Conservation (phyloP, 2,797 vertebrate species). For the Ctenopoma multispine region DNA sequence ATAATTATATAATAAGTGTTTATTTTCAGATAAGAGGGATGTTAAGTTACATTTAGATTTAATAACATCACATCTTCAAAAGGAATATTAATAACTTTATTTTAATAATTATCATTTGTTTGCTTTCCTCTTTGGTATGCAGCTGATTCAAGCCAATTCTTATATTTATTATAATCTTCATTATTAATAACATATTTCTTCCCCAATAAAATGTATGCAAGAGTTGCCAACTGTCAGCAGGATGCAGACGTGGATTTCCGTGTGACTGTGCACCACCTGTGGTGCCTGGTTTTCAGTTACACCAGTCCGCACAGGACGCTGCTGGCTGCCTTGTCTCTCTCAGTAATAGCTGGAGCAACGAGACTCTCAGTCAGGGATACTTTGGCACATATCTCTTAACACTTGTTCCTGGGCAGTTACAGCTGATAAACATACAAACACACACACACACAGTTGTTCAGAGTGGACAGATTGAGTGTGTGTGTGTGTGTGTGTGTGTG, state of each 20-base stretch:
- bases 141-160: not conserved
- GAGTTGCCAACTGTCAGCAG: slow-evolving; percentile 23
- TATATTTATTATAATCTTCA: not conserved
- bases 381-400: slow-evolving; percentile 52
- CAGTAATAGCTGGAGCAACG: slow-evolving; percentile 39
- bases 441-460: slow-evolving; percentile 3
- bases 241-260: slow-evolving; percentile 26
- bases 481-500: slow-evolving; percentile 22
- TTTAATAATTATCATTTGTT: not conserved
- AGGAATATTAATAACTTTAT: not conserved
- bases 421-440: slow-evolving; percentile 25
- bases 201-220: not conserved
- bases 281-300: slow-evolving; percentile 51
- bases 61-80: not conserved
- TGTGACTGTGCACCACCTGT: slow-evolving; percentile 26
- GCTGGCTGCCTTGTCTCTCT: slow-evolving; percentile 32
- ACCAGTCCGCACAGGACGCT: slow-evolving; percentile 49
- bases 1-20: not conserved
- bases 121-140: not conserved
- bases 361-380: slow-evolving; percentile 43
- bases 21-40: not conserved
- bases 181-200: not conserved
- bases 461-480: not conserved
- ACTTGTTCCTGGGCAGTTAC: slow-evolving; percentile 54
- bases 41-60: not conserved